phyloP scores from a whole-genome alignment of 2,113 vertebrate species.

The Sinocyclocheilus anshuiensis region DNA sequence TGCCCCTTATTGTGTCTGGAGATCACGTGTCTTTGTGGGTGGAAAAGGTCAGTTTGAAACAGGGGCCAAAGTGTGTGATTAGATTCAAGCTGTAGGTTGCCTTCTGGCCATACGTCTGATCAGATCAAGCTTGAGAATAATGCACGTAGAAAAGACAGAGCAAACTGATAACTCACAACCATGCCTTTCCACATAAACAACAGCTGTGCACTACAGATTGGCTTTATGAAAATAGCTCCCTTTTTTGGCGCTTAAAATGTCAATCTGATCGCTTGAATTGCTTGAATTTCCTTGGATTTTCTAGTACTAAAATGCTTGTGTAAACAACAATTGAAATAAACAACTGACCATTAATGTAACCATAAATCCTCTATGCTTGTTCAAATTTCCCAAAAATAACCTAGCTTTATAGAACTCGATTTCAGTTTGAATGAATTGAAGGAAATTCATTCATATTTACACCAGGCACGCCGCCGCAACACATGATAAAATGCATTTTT shows the following conservation, averaged over 20 bases:
- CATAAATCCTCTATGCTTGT: not conserved
- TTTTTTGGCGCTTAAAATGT: not conserved
- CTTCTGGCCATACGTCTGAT: slow-evolving; percentile 5
- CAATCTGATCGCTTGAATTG: not conserved
- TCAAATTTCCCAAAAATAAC: not conserved
- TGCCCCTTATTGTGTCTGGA: slow-evolving; percentile 30
- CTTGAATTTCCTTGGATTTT: not conserved
- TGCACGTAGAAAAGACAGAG: slow-evolving; percentile 19
- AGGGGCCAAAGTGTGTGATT: slow-evolving; percentile 38
- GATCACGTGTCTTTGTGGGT: slow-evolving; percentile 22
- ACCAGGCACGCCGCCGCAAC: too few species aligned
- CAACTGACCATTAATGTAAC: not conserved
- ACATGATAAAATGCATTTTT: too few species aligned
- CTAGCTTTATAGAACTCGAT: not conserved
- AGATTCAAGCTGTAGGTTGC: slow-evolving; percentile 38
- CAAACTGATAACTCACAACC: slow-evolving; percentile 3
- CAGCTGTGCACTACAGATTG: slow-evolving; percentile 8
- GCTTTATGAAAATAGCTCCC: slow-evolving; percentile 1
- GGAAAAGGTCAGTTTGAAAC: slow-evolving; percentile 40
- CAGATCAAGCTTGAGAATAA: not conserved
- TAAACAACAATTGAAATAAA: not conserved
- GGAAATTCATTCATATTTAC: not conserved
- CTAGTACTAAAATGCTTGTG: not conserved
- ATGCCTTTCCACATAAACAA: not conserved
- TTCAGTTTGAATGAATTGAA: not conserved